A percentile compares a stretch with the other conserved stretches of the same genome.
Evolutionary conservation across 2,888 invertebrate species (phyloP).

Genomic region (Cheilosia variabilis): DNA sequence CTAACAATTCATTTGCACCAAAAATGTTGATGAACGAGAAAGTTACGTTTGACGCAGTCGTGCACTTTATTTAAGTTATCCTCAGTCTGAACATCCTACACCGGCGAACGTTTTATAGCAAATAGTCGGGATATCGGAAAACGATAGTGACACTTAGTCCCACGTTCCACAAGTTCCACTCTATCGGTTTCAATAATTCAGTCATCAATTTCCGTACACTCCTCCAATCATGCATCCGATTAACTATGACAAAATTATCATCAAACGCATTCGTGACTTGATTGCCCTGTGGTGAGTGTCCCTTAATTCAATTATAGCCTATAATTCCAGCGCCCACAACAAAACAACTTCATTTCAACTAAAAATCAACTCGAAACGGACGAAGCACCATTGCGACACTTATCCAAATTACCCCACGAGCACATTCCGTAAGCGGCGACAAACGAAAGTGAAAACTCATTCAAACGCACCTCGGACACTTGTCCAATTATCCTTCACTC

Average conservation of each 20-base stretch:
- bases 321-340: conserved; percentile 21
- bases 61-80: no score
- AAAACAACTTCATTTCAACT: conserved; percentile 48
- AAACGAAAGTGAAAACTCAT: conserved; percentile 69
- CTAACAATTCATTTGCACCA: no score
- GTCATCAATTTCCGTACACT: not conserved
- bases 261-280: conserved; percentile 12
- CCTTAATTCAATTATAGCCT: conserved; percentile 58
- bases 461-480: conserved; percentile 44
- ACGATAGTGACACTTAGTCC: no score
- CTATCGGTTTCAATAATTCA: not conserved
- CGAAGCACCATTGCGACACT: conserved; percentile 46
- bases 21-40: no score
- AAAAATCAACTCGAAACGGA: conserved; percentile 40
- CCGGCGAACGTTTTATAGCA: no score
- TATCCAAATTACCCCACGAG: conserved; percentile 59
- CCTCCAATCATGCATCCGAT: not conserved
- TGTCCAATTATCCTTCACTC: conserved; percentile 64
- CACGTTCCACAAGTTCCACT: not conserved
- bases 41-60: no score
- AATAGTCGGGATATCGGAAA: no score
- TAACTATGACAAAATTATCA: conserved; percentile 1
- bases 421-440: conserved; percentile 36
- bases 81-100: no score
- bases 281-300: not conserved